Base-by-base conservation (phyloP, 2,113 vertebrate species). In the Silurus asotus region DNA sequence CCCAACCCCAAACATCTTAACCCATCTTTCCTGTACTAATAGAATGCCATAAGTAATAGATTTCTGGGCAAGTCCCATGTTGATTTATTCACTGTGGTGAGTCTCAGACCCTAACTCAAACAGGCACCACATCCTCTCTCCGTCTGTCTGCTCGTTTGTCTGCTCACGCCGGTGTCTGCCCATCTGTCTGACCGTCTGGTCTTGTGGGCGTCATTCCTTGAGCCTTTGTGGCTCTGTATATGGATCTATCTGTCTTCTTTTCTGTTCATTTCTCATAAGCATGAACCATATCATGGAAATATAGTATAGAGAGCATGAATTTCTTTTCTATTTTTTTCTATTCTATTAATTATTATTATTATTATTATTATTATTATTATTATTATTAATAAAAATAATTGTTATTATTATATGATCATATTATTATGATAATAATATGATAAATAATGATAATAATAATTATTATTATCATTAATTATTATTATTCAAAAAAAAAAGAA, bases 231-330 rank as follows among this genome's bases (percentile, higher is more conserved):
- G 51, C 62, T 65, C 48, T 51, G n/a, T 76, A 13, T 67, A 19
- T 70, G 14, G 65, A 8, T 70, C 1, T 23, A 13, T n/a, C 15
- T 81, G 51, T 49, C 72, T 69, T 59, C 28, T 58, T 74, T 23
- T 59, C 13, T 75, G 20, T 74, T 75, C 77, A 17, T 77, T 51
- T 82, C 14, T 62, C n/a, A 17, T 49, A 86, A 87, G 88, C 88
- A 90, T 92, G 88, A 89, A 93, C 90, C 85, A 89, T 92, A 83
- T 89, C 69, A 67, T 83, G 53, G 13, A 17, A 53, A 37, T 69
- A 49, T 69, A 49, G 75, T 83, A 87, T 67, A 25, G 20, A 48
- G 82, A 83, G 81, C 15, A 59, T 19, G 64, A 58, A 77, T 37
- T 67, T 70, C n/a, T 91, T 91, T 86, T 69, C 81, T 88, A 85